phyloP scores from a whole-genome alignment of 1,140 invertebrate species.

The Solenopsis invicta region DNA sequence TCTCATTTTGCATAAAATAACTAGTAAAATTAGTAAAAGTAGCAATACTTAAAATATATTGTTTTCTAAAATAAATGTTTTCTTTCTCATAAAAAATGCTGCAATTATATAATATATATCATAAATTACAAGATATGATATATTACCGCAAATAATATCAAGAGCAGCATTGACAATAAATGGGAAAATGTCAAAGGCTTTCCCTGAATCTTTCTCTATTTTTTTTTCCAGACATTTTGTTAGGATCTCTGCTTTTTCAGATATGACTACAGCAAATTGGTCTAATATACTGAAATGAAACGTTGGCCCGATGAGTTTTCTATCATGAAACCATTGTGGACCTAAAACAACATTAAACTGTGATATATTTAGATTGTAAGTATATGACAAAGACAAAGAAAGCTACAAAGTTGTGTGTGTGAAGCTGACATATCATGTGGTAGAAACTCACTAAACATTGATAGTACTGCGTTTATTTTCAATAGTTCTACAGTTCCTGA shows the following conservation, averaged over 20 bases:
- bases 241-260: slow-evolving; percentile 91
- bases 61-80: not conserved
- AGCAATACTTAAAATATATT: not conserved
- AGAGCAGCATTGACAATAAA: slow-evolving; percentile 90
- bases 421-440: too few relatives aligned
- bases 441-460: too few relatives aligned
- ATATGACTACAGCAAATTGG: slow-evolving; percentile 92
- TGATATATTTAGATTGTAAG: not conserved
- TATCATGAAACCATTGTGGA: slow-evolving; percentile 92
- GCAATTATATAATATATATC: not conserved
- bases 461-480: too few relatives aligned
- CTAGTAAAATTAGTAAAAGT: not conserved
- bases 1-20: not conserved
- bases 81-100: not conserved
- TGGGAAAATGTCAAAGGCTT: slow-evolving; percentile 89
- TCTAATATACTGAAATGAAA: slow-evolving; percentile 96
- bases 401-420: too few relatives aligned
- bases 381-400: not conserved
- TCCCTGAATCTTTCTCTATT: slow-evolving; percentile 82
- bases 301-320: slow-evolving; percentile 94
- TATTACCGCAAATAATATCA: slow-evolving; percentile 93
- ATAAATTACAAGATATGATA: not conserved
- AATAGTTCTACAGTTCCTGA: too few relatives aligned
- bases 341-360: slow-evolving; percentile 82
- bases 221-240: slow-evolving; percentile 83